phyloP scores from a whole-genome alignment of 2,888 invertebrate genomes.

The Gerris lacustris region DNA sequence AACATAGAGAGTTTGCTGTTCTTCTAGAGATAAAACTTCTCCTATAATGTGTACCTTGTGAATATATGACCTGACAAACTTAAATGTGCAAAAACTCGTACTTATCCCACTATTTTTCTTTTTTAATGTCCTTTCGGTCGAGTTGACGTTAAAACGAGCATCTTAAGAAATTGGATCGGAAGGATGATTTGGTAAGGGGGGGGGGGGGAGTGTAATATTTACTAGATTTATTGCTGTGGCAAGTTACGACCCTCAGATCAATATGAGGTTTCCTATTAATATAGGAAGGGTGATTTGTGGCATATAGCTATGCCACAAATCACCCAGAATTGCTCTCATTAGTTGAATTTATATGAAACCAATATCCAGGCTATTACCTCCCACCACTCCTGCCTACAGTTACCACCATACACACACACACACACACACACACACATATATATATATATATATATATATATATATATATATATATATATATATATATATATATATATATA shows the following conservation, averaged over 20 bases:
- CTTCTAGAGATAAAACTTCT: no score
- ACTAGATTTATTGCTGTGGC: neutral
- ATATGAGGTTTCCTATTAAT: neutral
- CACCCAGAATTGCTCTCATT: neutral
- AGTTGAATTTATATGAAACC: neutral
- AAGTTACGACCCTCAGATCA: neutral
- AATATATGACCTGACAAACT: no score
- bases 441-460: neutral
- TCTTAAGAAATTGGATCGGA: no score
- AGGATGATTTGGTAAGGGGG: neutral
- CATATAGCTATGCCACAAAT: neutral
- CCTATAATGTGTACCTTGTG: no score
- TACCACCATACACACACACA: neutral
- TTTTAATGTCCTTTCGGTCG: no score
- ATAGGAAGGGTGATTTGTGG: no score
- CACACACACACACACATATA: neutral
- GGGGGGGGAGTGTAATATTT: neutral
- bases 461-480: conserved; percentile 1
- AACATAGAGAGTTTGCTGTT: no score
- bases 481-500: conserved; percentile 1
- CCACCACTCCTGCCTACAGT: neutral
- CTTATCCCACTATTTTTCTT: no score
- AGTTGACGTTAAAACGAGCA: no score
- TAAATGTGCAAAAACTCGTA: no score
- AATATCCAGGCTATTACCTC: neutral